Evolutionary conservation across 2,888 invertebrate species (phyloP).

Genomic region (Tetranychus piercei): DNA sequence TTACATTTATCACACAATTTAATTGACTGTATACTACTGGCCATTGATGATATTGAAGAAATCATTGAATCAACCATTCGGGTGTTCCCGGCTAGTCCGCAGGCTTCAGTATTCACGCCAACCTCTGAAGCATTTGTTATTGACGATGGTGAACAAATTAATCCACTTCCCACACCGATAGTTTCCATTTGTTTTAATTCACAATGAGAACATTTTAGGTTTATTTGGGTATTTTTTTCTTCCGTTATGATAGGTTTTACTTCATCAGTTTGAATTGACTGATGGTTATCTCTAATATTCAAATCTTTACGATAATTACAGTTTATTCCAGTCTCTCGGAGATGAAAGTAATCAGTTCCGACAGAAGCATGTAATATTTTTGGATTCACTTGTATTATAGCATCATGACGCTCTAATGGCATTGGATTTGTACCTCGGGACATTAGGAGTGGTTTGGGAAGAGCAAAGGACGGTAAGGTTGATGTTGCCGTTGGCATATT

Average conservation of each 20-base stretch:
- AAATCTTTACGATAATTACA: background rate
- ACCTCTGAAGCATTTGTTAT: slow-evolving; percentile 9
- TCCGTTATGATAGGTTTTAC: background rate
- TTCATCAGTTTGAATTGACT: slow-evolving; percentile 14
- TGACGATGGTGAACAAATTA: background rate
- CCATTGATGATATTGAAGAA: slow-evolving; percentile 13
- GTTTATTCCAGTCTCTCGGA: background rate
- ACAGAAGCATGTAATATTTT: background rate
- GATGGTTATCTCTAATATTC: background rate
- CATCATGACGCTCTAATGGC: background rate
- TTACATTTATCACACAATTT: slow-evolving; percentile 43
- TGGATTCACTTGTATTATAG: slow-evolving; percentile 4
- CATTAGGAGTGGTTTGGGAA: background rate
- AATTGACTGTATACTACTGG: slow-evolving; percentile 20
- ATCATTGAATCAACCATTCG: slow-evolving; percentile 11
- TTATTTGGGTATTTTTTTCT: slow-evolving; percentile 8
- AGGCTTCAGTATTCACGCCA: background rate
- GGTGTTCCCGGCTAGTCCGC: background rate
- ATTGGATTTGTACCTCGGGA: slow-evolving; percentile 17
- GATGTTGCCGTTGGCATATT: background rate
- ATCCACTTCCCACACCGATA: slow-evolving; percentile 43
- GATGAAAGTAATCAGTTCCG: background rate
- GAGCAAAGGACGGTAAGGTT: background rate
- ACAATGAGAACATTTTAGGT: slow-evolving; percentile 20
- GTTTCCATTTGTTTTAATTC: slow-evolving; percentile 35